Conservation (phyloP, 2,797 vertebrate species). For the Paedocypris micromegethes region DNA sequence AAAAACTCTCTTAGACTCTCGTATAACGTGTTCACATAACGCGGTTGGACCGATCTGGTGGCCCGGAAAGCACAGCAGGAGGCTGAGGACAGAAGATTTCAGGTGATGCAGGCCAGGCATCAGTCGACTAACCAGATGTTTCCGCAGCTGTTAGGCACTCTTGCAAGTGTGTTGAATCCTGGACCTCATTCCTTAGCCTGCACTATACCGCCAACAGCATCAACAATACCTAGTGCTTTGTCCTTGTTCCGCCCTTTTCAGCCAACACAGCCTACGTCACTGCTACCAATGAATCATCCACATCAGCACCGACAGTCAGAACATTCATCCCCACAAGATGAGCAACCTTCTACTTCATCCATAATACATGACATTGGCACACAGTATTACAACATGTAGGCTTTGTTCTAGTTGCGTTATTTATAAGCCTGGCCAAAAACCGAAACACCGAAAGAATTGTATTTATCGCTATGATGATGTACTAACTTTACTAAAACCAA, state of each 20-base stretch:
- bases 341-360: not conserved
- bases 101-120: not conserved
- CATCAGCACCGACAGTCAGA: too few species aligned
- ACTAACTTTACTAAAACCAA: too few species aligned
- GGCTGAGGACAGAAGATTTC: not conserved
- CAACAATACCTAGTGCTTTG: not conserved
- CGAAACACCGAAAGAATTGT: too few species aligned
- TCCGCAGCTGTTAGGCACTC: not conserved
- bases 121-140: not conserved
- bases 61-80: not conserved
- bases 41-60: too few species aligned
- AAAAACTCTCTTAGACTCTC: too few species aligned
- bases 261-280: not conserved
- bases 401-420: not conserved
- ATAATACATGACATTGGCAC: not conserved
- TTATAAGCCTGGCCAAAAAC: not conserved
- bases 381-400: conserved; percentile 3
- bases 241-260: not conserved
- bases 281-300: too few species aligned
- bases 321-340: not conserved
- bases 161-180: not conserved
- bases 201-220: not conserved
- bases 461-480: too few species aligned
- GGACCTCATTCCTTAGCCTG: not conserved
- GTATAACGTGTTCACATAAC: too few species aligned